Percentiles rank a stretch among this genome's conserved stretches.
Evolutionary conservation across 2,113 vertebrate genomes (phyloP).

Genomic region (Amazona guildingii): DNA sequence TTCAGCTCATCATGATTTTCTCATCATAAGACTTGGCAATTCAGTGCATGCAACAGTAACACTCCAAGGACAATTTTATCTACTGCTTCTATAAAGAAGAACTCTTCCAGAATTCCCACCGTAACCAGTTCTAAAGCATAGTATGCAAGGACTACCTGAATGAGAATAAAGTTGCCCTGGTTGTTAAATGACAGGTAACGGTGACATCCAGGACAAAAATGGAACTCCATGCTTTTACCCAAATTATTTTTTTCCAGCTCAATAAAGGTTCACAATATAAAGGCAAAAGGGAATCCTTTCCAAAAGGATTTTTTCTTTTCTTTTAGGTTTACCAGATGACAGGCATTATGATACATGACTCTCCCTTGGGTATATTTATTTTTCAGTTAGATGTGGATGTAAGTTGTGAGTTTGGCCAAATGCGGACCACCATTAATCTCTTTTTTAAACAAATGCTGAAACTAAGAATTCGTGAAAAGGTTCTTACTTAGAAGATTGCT

Average conservation of each 20-base stretch:
- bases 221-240: not conserved
- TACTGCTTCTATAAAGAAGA: not conserved
- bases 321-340: not conserved
- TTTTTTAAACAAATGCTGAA: not conserved
- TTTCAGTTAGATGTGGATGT: not conserved
- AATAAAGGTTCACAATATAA: not conserved
- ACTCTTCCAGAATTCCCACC: not conserved
- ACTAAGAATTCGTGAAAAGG: not conserved
- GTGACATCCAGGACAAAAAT: not conserved
- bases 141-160: not conserved
- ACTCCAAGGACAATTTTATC: not conserved
- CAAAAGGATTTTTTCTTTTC: not conserved
- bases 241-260: not conserved
- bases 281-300: not conserved
- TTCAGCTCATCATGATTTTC: not conserved
- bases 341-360: fast-evolving
- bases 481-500: not conserved
- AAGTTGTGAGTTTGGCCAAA: not conserved
- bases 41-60: not conserved
- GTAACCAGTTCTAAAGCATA: not conserved
- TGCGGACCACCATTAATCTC: not conserved
- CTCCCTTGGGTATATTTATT: not conserved
- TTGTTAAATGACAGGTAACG: not conserved
- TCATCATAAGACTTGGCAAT: not conserved
- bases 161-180: not conserved